Percentiles rank a stretch among this genome's conserved stretches.
These are phyloP conservation scores for Trachelus troglodyta DNA, from an alignment of 2,888 invertebrate species.

Conservation along the genomic window DNA sequence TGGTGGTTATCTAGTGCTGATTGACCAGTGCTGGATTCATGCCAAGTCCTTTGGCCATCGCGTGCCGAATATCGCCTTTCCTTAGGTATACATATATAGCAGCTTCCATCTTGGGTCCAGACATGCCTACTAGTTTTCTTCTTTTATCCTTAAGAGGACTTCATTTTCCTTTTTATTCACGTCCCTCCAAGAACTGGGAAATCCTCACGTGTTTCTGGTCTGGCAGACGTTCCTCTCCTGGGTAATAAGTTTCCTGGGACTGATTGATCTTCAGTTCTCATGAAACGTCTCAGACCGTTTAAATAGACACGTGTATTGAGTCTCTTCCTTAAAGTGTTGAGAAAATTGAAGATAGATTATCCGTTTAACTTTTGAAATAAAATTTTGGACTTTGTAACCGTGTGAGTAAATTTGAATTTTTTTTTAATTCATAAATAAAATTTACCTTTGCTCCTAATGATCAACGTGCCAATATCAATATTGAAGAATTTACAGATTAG, in stretches of 20 bases:
- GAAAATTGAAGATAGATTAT: neutral
- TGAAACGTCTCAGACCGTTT: neutral
- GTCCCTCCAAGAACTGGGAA: neutral
- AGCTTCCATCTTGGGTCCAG: conserved; percentile 11
- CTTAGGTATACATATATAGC: conserved; percentile 13
- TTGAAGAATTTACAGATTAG: too few species aligned
- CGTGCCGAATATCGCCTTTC: conserved; percentile 21
- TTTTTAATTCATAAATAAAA: neutral
- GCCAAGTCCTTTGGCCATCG: conserved; percentile 44
- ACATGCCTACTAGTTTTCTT: conserved; percentile 19
- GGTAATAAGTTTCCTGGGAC: neutral
- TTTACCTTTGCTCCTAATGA: neutral
- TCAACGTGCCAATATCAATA: too few species aligned
- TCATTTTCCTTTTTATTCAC: conserved; percentile 20
- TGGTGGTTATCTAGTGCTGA: conserved; percentile 50
- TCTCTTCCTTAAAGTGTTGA: neutral
- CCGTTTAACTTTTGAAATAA: neutral
- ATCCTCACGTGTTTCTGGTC: neutral
- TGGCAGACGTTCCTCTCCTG: neutral
- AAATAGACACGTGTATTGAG: neutral
- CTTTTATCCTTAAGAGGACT: conserved; percentile 13
- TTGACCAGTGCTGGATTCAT: conserved; percentile 49
- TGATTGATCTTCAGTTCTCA: neutral
- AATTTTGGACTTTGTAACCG: neutral
- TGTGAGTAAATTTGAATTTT: neutral